Evolutionary conservation across 2,888 invertebrate species (phyloP).

Genomic region (Auanema freiburgensis): DNA sequence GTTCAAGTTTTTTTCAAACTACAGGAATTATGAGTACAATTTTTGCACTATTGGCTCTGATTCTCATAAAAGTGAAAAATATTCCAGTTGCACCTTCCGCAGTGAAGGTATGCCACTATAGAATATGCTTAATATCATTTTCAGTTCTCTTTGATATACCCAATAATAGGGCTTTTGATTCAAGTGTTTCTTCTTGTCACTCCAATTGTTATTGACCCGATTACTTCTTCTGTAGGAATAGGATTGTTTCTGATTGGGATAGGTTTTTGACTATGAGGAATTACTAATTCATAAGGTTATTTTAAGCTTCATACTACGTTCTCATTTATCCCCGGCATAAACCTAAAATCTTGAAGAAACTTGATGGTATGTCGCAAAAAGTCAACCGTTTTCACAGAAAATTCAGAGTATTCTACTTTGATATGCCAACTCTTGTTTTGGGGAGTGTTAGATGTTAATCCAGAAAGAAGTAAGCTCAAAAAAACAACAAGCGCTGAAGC

Average conservation of each 20-base stretch:
- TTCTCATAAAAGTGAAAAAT: slow-evolving; percentile 41
- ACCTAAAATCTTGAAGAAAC: slow-evolving; percentile 16
- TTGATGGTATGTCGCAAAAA: slow-evolving; percentile 11
- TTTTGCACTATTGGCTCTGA: slow-evolving; percentile 29
- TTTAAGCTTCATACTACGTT: slow-evolving; percentile 32
- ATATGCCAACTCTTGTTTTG: slow-evolving; percentile 36
- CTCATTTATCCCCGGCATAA: slow-evolving; percentile 23
- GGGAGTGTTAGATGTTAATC: slow-evolving; percentile 33
- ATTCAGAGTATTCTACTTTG: slow-evolving; percentile 27
- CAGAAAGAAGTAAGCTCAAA: slow-evolving; percentile 8
- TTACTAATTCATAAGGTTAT: not conserved
- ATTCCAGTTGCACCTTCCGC: slow-evolving; percentile 35
- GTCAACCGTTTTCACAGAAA: not conserved
- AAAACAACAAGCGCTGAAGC: not conserved
- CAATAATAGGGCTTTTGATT: slow-evolving; percentile 33
- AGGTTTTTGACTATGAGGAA: too few relatives aligned
- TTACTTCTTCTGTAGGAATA: slow-evolving; percentile 35
- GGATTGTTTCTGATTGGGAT: slow-evolving; percentile 35
- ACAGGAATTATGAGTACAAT: slow-evolving; percentile 21
- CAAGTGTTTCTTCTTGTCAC: slow-evolving; percentile 36
- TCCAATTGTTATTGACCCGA: slow-evolving; percentile 35
- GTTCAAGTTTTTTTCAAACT: not conserved
- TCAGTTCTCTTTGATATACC: slow-evolving; percentile 38
- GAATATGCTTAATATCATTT: not conserved
- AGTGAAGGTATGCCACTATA: slow-evolving; percentile 16